Percentiles rank a stretch among this genome's conserved stretches.
These are phyloP conservation scores for Paralvinella palmiformis DNA, from an alignment of 1,140 invertebrate species.

Conservation along the genomic window DNA sequence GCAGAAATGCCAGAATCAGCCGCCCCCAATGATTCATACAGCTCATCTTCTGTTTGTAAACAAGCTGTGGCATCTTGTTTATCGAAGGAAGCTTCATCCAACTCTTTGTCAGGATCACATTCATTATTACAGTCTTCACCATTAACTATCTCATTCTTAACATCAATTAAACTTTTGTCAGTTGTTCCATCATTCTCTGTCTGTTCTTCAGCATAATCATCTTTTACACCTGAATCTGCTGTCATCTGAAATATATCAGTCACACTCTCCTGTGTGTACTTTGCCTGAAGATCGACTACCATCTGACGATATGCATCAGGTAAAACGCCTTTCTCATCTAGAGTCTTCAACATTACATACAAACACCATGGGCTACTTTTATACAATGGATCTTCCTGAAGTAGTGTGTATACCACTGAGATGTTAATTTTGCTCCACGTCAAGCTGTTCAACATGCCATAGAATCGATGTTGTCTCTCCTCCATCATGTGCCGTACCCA, in stretches of 20 bases:
- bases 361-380: conserved; percentile 54
- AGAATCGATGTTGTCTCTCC: conserved; percentile 53
- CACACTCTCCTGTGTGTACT: too few species aligned
- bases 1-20: too few species aligned
- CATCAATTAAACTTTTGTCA: background rate
- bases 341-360: conserved; percentile 56
- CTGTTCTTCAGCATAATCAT: background rate
- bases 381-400: conserved; percentile 51
- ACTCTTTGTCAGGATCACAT: too few species aligned
- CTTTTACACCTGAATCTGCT: background rate
- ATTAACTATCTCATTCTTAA: background rate
- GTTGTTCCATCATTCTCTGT: background rate
- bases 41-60: too few species aligned
- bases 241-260: too few species aligned
- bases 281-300: background rate
- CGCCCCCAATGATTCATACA: too few species aligned
- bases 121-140: too few species aligned
- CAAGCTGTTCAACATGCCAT: conserved; percentile 52
- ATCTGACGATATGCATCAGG: background rate
- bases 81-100: too few species aligned
- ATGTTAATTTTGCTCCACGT: conserved; percentile 22
- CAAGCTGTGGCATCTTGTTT: too few species aligned
- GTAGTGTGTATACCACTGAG: conserved; percentile 28
- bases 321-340: conserved; percentile 53
- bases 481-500: conserved; percentile 54